Evolutionary conservation across 1,140 invertebrate species (phyloP).

Genomic region (Gryon sp.): DNA sequence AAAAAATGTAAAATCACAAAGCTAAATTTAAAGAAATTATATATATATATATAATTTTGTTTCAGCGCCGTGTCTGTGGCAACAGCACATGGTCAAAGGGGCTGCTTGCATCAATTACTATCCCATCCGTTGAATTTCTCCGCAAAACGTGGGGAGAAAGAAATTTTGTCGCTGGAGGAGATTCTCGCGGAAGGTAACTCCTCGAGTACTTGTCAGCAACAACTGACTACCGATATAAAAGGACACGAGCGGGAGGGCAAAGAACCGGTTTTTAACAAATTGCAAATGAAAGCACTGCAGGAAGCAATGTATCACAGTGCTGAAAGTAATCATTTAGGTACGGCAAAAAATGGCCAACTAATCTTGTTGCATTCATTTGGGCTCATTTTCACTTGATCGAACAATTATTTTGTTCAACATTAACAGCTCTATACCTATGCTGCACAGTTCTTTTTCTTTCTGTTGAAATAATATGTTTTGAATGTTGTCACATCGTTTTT

Average conservation of each 20-base stretch:
- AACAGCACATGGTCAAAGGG: conserved; percentile 89
- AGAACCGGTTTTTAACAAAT: conserved; percentile 86
- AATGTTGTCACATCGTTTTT: not conserved
- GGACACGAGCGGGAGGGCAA: conserved; percentile 76
- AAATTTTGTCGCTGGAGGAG: conserved; percentile 92
- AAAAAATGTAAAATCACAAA: not conserved
- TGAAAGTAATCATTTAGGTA: conserved; percentile 92
- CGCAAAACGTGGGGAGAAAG: conserved; percentile 83
- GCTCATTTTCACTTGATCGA: not conserved
- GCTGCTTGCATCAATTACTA: conserved; percentile 87
- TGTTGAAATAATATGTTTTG: no score
- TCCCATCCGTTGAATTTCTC: conserved; percentile 85
- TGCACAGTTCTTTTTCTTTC: no score
- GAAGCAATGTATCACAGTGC: conserved; percentile 96
- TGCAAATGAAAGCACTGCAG: conserved; percentile 90
- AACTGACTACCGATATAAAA: conserved; percentile 71
- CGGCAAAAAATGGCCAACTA: conserved; percentile 54
- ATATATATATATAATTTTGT: not conserved
- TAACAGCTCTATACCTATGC: not conserved
- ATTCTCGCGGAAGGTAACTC: conserved; percentile 90
- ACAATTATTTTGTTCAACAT: conserved; percentile 24
- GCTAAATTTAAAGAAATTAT: not conserved
- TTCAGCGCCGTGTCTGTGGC: conserved; percentile 91
- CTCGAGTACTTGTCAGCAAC: conserved; percentile 70
- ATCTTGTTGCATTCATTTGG: conserved; percentile 26